A percentile compares a stretch with the other conserved stretches of the same genome.
Evolutionary conservation across 2,113 vertebrate species (phyloP).

Genomic region (Oreochromis spilurus): DNA sequence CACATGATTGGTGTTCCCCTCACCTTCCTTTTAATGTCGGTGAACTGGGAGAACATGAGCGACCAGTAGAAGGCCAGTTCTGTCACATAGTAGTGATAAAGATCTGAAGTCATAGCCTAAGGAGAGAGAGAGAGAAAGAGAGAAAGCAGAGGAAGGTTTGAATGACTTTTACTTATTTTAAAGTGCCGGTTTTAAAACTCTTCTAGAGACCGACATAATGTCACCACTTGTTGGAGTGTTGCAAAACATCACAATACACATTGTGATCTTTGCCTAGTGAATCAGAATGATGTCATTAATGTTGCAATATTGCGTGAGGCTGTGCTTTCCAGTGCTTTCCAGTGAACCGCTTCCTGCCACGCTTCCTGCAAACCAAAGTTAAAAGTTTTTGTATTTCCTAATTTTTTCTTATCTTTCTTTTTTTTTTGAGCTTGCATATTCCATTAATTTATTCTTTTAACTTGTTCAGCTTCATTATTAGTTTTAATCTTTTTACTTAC

Average conservation of each 20-base stretch:
- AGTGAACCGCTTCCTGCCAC: rapidly evolving
- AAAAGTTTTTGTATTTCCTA: background rate
- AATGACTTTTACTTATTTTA: background rate
- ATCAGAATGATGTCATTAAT: background rate
- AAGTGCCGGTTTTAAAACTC: background rate
- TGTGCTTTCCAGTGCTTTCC: background rate
- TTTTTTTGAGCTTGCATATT: background rate
- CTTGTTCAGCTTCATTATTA: background rate
- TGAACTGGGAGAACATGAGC: conserved; percentile 98
- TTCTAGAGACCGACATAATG: background rate
- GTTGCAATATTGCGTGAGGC: background rate
- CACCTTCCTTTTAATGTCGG: conserved; percentile 96
- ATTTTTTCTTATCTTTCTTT: background rate
- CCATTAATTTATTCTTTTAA: background rate
- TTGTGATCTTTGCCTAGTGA: background rate
- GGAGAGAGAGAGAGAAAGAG: background rate
- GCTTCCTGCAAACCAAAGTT: background rate
- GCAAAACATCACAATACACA: background rate
- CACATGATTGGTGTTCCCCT: conserved; percentile 36
- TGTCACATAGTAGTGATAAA: conserved; percentile 88
- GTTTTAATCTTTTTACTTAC: background rate
- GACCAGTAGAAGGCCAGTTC: conserved; percentile 97
- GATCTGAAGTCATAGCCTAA: conserved; percentile 82
- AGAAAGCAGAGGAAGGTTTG: background rate
- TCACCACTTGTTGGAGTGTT: background rate